These are phyloP conservation scores for Bombus vancouverensis DNA, from an alignment of 1,140 invertebrate genomes.

Conservation along the genomic window DNA sequence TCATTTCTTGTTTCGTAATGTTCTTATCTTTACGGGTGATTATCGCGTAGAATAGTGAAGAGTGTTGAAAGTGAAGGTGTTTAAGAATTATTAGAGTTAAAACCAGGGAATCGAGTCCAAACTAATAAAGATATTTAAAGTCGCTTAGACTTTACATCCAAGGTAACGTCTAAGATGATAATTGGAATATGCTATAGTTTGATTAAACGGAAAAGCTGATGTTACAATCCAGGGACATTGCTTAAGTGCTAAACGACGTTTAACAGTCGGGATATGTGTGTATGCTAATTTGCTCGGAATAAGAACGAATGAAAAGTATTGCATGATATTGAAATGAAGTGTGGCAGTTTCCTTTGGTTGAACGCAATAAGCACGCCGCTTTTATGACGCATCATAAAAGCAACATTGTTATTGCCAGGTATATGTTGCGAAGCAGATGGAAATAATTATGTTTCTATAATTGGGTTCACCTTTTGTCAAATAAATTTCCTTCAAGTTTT, in stretches of 20 bases:
- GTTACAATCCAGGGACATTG: background rate
- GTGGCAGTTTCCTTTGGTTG: background rate
- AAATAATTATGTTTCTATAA: no score
- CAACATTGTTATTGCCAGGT: no score
- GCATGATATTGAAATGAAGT: background rate
- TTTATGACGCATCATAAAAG: no score
- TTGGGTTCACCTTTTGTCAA: no score
- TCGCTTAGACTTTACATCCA: background rate
- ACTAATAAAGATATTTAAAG: conserved; percentile 3
- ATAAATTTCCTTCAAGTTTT: no score
- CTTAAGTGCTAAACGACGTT: conserved; percentile 23
- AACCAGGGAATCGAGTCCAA: background rate
- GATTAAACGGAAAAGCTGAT: conserved; percentile 7
- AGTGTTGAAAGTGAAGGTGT: background rate
- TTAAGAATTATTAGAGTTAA: background rate
- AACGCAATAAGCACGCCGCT: background rate
- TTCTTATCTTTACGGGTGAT: no score
- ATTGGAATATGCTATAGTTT: background rate
- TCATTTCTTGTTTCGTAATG: background rate
- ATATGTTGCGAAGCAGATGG: no score
- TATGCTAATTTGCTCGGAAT: conserved; percentile 10
- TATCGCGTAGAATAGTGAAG: no score
- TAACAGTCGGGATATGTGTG: background rate
- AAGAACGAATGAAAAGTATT: conserved; percentile 4
- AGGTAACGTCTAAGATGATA: conserved; percentile 9